phyloP scores from a whole-genome alignment of 2,113 vertebrate genomes.

The Tupaia chinensis region DNA sequence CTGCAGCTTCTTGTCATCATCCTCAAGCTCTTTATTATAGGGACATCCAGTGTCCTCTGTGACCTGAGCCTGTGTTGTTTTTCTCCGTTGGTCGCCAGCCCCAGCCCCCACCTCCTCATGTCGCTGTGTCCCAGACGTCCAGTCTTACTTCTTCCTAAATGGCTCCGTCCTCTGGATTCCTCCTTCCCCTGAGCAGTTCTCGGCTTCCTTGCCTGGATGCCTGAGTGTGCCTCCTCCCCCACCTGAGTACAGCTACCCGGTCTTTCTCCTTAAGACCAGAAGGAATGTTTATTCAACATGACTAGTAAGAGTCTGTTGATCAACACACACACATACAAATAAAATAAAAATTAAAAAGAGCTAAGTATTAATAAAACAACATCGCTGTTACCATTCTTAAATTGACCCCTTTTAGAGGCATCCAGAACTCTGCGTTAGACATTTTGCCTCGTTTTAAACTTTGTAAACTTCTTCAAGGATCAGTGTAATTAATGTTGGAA shows the following conservation, averaged over 20 bases:
- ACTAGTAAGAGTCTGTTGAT: background rate
- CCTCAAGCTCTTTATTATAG: background rate
- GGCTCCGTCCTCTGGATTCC: background rate
- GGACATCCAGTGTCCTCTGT: background rate
- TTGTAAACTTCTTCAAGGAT: background rate
- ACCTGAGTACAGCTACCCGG: background rate
- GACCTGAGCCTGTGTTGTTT: background rate
- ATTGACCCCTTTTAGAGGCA: background rate
- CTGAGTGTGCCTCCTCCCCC: no score
- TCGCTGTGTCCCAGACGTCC: background rate
- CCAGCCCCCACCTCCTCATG: background rate
- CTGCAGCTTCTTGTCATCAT: background rate
- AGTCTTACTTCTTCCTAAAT: background rate
- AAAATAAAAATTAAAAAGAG: background rate
- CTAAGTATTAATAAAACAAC: background rate
- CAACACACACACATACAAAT: background rate
- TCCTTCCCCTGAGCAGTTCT: background rate
- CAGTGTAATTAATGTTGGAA: background rate
- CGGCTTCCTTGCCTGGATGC: background rate
- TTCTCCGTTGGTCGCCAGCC: background rate
- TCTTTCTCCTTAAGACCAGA: background rate
- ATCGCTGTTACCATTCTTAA: background rate
- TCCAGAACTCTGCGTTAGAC: background rate
- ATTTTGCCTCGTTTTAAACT: conserved; percentile 14
- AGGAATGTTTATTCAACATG: background rate